Evolutionary conservation across 1,140 invertebrate genomes (phyloP), one percentile per base, ranked within the genome.

Genomic region (Dreissena polymorpha): DNA sequence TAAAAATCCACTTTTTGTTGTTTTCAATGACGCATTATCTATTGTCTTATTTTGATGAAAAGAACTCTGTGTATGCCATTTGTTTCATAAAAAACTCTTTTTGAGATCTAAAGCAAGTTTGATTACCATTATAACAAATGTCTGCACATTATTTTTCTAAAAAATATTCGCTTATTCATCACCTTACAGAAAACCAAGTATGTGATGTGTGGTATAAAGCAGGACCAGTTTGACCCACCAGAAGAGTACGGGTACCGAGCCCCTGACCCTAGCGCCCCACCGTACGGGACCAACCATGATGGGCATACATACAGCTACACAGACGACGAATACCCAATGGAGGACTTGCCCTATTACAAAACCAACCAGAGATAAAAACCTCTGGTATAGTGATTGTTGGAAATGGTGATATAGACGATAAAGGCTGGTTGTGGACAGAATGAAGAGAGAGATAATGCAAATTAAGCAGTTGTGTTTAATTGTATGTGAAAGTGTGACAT

Each of bases 261-360:
- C n/a, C 75, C 75, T 0, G 74, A 84, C 49, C 74, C 74, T 0
- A 84, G 82, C 23, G 74, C 75, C 10, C 82, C 74, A 14, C 74
- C 82, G 49, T 72, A 78, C 49, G 69, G 75, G 10, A 75, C 21
- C 18, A 23, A 39, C n/a, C 21, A 18, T 60, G 75, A 71, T 16
- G 49, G 39, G 0, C 63, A 74, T 23, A 75, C 51, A 0, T 84
- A 77, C 65, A 84, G 25, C 10, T 84, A 76, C 53, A 73, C 67
- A 60, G 75, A 77, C n/a, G 75, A 77, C 27, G 63, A 67, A n/a
- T 84, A 71, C 27, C 75, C 68, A 25, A 78, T 84, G 74, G 68
- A 77, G 8, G 82, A 84, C 53, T 55, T 72, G 67, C 82, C 82
- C 67, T 77, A 78, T 49, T 78, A 72, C 67, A 76, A 76, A 53